Conservation (phyloP, 2,888 invertebrate genomes). For the Chelonus formosanus region DNA sequence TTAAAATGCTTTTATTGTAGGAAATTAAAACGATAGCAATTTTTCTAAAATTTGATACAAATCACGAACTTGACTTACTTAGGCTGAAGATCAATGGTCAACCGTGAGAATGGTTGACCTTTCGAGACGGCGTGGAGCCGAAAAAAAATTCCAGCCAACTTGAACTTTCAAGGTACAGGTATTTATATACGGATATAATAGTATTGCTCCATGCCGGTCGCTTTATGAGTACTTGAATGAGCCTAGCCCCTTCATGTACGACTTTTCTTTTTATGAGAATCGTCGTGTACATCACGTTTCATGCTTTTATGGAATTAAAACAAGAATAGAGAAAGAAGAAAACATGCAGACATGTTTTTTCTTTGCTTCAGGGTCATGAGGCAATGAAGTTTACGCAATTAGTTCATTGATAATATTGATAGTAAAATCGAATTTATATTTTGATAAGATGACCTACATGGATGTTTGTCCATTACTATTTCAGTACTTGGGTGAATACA, state of each 20-base stretch:
- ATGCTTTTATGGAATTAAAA: slow-evolving; percentile 26
- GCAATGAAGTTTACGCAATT: too few species aligned
- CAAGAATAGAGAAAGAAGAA: not conserved
- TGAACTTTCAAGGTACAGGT: slow-evolving; percentile 6
- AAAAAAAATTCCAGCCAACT: slow-evolving; percentile 13
- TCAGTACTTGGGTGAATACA: not conserved
- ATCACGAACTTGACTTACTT: too few species aligned
- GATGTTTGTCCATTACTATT: not conserved
- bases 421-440: not conserved
- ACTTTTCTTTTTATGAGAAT: not conserved
- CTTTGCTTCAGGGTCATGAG: slow-evolving; percentile 7
- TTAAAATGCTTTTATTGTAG: too few species aligned
- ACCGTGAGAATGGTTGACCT: slow-evolving; percentile 13
- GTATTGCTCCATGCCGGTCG: slow-evolving; percentile 6
- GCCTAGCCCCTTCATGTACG: not conserved
- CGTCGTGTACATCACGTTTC: slow-evolving; percentile 12
- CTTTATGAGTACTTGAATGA: slow-evolving; percentile 15
- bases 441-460: not conserved
- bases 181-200: slow-evolving; percentile 1
- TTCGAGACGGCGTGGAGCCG: not conserved
- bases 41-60: too few species aligned
- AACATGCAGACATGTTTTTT: slow-evolving; percentile 5
- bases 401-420: slow-evolving; percentile 1
- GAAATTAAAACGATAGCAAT: too few species aligned
- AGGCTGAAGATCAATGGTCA: not conserved